Percentiles rank a stretch among this genome's conserved stretches.
These are phyloP conservation scores for Helleia helle DNA, from an alignment of 2,888 invertebrate genomes.

Conservation along the genomic window DNA sequence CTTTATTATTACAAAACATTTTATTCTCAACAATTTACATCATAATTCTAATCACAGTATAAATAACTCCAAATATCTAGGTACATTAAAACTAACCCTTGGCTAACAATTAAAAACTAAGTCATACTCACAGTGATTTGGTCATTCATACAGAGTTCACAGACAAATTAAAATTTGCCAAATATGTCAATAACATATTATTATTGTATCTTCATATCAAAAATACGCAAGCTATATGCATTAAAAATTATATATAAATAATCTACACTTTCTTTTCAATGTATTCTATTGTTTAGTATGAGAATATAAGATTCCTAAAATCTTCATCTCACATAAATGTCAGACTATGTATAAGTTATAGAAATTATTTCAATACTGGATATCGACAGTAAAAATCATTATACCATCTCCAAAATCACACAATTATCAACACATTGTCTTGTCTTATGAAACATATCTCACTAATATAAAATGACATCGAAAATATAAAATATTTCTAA, in stretches of 20 bases:
- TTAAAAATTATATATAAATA: background rate
- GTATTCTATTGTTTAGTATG: too few relatives aligned
- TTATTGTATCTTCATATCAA: background rate
- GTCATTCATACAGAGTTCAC: conserved; percentile 5
- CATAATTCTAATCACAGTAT: conserved; percentile 48
- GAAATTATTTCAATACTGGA: background rate
- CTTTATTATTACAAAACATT: conserved; percentile 33
- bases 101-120: conserved; percentile 4
- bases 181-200: conserved; percentile 3
- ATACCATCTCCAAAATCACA: too few relatives aligned
- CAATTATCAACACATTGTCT: background rate
- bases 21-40: conserved; percentile 51
- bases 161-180: background rate
- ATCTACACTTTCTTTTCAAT: background rate
- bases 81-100: conserved; percentile 2
- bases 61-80: conserved; percentile 32
- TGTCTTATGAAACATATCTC: too few relatives aligned
- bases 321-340: too few relatives aligned
- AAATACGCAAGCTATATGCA: background rate
- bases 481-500: conserved; percentile 22
- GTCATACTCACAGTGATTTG: background rate
- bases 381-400: too few relatives aligned
- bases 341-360: too few relatives aligned
- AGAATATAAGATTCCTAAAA: too few relatives aligned
- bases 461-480: conserved; percentile 20